These are phyloP conservation scores for Rhabdophis nuchalis DNA, from an alignment of 2,797 vertebrate genomes.

Conservation along the genomic window DNA sequence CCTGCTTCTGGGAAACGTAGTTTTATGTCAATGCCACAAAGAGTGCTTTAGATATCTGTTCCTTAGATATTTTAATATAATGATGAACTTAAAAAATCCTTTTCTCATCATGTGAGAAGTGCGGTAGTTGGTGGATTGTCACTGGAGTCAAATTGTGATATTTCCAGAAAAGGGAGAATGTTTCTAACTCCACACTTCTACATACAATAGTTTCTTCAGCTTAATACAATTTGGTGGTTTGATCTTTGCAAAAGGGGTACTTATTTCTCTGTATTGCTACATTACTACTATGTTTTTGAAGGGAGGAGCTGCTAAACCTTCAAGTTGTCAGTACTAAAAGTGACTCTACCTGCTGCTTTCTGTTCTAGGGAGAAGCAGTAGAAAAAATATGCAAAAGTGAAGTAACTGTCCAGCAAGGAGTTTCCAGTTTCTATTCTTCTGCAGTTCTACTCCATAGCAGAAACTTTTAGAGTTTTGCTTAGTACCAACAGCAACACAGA, in stretches of 20 bases:
- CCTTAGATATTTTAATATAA: not conserved
- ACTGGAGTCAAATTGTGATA: not conserved
- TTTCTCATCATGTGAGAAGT: not conserved
- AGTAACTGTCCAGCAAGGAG: not conserved
- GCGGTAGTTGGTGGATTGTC: not conserved
- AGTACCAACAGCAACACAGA: not conserved
- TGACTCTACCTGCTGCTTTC: not conserved
- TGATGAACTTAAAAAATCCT: not conserved
- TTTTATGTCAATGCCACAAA: not conserved
- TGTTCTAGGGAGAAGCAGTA: not conserved
- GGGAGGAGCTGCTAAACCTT: not conserved
- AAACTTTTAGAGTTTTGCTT: not conserved
- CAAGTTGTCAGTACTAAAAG: not conserved
- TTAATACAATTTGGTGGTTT: not conserved
- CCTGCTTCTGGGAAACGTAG: slow-evolving; percentile 52
- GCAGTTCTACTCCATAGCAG: not conserved
- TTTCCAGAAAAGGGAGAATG: not conserved
- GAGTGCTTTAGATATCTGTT: not conserved
- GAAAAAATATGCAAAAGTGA: not conserved
- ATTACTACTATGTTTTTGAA: too few relatives aligned
- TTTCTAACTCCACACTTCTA: not conserved
- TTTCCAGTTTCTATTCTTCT: not conserved
- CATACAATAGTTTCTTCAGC: too few relatives aligned
- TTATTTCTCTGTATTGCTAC: not conserved
- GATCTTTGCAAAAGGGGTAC: not conserved